Percentiles rank a stretch among this genome's conserved stretches.
Evolutionary conservation across 1,140 invertebrate genomes (phyloP).

Genomic region (Drosophila quadrilineata): DNA sequence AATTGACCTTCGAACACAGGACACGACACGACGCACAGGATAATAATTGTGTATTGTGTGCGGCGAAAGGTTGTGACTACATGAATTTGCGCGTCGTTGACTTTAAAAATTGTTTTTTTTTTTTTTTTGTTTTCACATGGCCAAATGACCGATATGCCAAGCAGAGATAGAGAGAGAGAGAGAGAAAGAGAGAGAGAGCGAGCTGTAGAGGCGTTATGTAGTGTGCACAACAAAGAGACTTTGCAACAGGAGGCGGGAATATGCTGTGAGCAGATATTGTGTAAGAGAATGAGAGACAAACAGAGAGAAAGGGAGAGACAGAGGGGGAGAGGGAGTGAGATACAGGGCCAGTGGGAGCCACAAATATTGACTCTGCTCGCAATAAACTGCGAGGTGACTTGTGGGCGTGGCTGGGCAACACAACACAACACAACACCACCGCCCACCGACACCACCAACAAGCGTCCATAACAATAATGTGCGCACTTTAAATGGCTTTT

Average conservation of each 20-base stretch:
- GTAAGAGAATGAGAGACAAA: slow-evolving; percentile 33
- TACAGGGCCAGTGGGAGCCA: too few species aligned
- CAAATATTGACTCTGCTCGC: slow-evolving; percentile 73
- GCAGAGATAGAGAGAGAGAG: neutral
- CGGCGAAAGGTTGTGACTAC: slow-evolving; percentile 46
- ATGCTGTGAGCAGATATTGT: slow-evolving; percentile 5
- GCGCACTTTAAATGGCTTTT: slow-evolving; percentile 63
- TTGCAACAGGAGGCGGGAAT: too few species aligned
- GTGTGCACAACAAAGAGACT: slow-evolving; percentile 49
- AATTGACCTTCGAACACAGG: neutral
- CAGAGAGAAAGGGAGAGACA: too few species aligned
- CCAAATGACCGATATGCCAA: slow-evolving; percentile 5
- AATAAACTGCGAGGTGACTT: slow-evolving; percentile 47
- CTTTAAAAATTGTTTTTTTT: too few species aligned
- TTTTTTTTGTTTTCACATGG: slow-evolving; percentile 54
- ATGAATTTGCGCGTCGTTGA: slow-evolving; percentile 62
- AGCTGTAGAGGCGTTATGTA: too few species aligned
- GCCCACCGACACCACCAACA: slow-evolving; percentile 8
- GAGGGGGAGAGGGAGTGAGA: too few species aligned
- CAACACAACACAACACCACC: neutral
- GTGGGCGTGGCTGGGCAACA: neutral
- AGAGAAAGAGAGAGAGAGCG: neutral
- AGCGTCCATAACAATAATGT: slow-evolving; percentile 35
- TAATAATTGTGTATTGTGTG: slow-evolving; percentile 54
- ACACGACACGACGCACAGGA: slow-evolving; percentile 16